Evolutionary conservation across 92 coral and sea anemone genomes (phyloP).

Genomic region (Anthopleura xanthogrammica): DNA sequence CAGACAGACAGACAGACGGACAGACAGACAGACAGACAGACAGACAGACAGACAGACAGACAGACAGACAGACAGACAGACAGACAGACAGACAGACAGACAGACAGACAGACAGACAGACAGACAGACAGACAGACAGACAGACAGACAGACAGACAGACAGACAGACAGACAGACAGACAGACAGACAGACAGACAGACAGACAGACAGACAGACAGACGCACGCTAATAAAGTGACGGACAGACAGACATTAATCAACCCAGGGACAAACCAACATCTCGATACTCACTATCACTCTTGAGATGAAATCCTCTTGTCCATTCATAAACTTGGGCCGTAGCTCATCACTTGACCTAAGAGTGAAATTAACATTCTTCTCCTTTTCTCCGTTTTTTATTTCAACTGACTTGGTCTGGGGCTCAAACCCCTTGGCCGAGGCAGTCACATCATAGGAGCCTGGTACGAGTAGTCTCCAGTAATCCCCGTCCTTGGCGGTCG

Average conservation of each 20-base stretch:
- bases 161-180: background rate
- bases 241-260: background rate
- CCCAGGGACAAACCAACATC: background rate
- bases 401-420: conserved; percentile 88
- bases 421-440: conserved; percentile 73
- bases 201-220: background rate
- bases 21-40: background rate
- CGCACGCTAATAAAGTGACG: no score
- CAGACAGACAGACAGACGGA: no score
- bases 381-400: conserved; percentile 56
- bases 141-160: no score
- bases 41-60: background rate
- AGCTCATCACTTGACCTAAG: conserved; percentile 66
- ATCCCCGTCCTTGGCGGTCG: conserved; percentile 92
- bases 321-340: conserved; percentile 32
- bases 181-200: background rate
- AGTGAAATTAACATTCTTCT: conserved; percentile 62
- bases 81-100: background rate
- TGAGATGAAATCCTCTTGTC: conserved; percentile 59
- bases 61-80: background rate
- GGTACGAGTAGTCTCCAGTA: conserved; percentile 99
- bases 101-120: background rate
- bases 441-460: conserved; percentile 96
- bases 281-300: conserved; percentile 53
- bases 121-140: background rate